A percentile compares a stretch with the other conserved stretches of the same genome.
Conservation (phyloP, 2,113 vertebrate species). For the Pomatorhinus ruficollis region DNA sequence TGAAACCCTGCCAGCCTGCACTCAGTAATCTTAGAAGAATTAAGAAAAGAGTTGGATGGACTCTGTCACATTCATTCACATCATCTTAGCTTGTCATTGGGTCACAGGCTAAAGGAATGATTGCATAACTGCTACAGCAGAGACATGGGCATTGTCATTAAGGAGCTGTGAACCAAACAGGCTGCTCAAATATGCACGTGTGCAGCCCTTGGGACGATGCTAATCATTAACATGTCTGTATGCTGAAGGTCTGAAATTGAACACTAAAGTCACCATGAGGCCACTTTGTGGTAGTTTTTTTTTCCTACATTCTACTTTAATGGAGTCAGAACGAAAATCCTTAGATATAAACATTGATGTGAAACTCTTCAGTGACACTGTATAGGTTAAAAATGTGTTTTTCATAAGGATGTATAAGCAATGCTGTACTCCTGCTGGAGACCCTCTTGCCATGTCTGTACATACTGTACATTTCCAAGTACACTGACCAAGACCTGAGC, state of each 20-base stretch:
- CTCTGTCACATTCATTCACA: not conserved
- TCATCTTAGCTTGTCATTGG: not conserved
- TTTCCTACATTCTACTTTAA: not conserved
- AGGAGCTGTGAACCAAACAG: not conserved
- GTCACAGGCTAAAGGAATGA: slow-evolving; percentile 22
- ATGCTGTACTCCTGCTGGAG: not conserved
- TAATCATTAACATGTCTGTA: not conserved
- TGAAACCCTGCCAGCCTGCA: not conserved
- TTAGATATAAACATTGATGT: not conserved
- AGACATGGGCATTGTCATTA: not conserved
- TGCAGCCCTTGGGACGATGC: not conserved
- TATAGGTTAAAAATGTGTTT: not conserved
- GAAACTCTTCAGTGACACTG: not conserved
- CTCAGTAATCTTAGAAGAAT: slow-evolving; percentile 14
- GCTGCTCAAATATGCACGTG: not conserved
- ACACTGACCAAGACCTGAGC: not conserved
- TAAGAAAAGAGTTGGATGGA: slow-evolving; percentile 10
- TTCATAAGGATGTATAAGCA: not conserved
- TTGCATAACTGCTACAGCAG: not conserved
- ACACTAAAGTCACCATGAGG: not conserved
- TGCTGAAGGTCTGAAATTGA: not conserved
- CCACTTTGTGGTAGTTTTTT: not conserved
- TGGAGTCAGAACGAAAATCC: not conserved
- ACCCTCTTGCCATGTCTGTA: not conserved
- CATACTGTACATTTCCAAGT: rapidly evolving